Base-by-base conservation (phyloP, 2,888 invertebrate genomes). In the Orchesellides sinensis region DNA sequence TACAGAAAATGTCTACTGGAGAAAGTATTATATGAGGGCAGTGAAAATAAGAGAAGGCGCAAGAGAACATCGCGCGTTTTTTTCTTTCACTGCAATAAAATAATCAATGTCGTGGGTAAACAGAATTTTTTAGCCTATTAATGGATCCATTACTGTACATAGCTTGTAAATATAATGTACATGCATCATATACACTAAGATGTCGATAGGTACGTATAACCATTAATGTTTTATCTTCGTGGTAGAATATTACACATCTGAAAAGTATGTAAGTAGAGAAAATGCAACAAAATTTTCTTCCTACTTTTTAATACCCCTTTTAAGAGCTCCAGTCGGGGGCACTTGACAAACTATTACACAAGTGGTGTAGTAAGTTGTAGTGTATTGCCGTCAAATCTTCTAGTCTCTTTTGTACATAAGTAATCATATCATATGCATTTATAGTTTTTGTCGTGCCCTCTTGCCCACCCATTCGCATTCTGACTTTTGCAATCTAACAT, bases 61-160 rank as follows among this genome's bases (percentile, higher is more conserved):
- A 5, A n/a, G 4, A 59, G 27, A n/a, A n/a, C n/a, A n/a, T 59
- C 25, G 12, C 17, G 25, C 8, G 4, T 59, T 14, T n/a, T n/a
- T n/a, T n/a, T n/a, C n/a, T n/a, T n/a, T n/a, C n/a, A n/a, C n/a
- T n/a, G 10, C 17, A 59, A 25, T 59, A 27, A 10, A 10, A n/a
- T 8, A n/a, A 10, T 10, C 49, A 6, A 54, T 5, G 69, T 59
- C 27, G 59, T 72, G 12, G 54, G 40, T 21, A 45, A 25, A 32
- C 23, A 35, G 10, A 66, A 12, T 40, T 49, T 63, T 49, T 54
- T n/a, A 6, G 21, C 14, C 12, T 54, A 69, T 69, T 54, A 72
- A 72, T 40, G 56, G 56, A 17, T 45, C 56, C 59, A 72, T 72
- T 72, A 59, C 70, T 45, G 23, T 49, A 49, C 19, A 17, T 12